Base-by-base conservation (phyloP, 2,888 invertebrate genomes). In the Caenorhabditis auriculariae region DNA sequence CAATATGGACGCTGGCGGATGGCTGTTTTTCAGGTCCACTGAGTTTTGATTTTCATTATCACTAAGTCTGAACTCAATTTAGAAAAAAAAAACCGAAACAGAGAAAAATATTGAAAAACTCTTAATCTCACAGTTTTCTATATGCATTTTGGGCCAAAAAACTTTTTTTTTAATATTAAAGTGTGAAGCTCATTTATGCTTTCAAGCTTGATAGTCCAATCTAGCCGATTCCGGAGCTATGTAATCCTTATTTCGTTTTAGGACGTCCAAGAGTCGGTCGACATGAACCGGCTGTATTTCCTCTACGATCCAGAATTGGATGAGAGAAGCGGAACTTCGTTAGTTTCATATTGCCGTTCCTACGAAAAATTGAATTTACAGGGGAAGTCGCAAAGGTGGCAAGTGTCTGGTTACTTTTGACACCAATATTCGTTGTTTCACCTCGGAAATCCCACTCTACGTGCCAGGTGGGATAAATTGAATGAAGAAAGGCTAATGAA, bases 221-320 rank as follows among this genome's bases (percentile, higher is more conserved):
- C n/a, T n/a, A n/a, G n/a, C n/a, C n/a, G n/a, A n/a, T n/a, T n/a
- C n/a, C n/a, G n/a, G n/a, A n/a, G n/a, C n/a, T n/a, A n/a, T n/a
- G n/a, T n/a, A n/a, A 35, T 35, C 35, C n/a, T 35, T 75, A n/a
- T 35, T n/a, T 15, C 1, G 1, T 77, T 72, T 49, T 78, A 78
- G 59, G 81, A 81, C 58, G 70, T 81, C 15, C 77, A 76, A 38
- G 76, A 78, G 51, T 71, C 77, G 3, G 43, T 68, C 17, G 80
- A 81, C 45, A 57, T 53, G 5, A 57, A 55, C 35, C 74, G 74
- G 50, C 66, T 81, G 17, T 81, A 77, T 60, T 81, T 76, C 42
- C 67, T 81, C 19, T 81, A 80, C 52, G 81, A 81, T 53, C 78
- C 80, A 17, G 55, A 69, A 12, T 72, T 75, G 1, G 80, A 80